Conservation (phyloP, 2,888 invertebrate species). For the Chymomyza fuscimana region DNA sequence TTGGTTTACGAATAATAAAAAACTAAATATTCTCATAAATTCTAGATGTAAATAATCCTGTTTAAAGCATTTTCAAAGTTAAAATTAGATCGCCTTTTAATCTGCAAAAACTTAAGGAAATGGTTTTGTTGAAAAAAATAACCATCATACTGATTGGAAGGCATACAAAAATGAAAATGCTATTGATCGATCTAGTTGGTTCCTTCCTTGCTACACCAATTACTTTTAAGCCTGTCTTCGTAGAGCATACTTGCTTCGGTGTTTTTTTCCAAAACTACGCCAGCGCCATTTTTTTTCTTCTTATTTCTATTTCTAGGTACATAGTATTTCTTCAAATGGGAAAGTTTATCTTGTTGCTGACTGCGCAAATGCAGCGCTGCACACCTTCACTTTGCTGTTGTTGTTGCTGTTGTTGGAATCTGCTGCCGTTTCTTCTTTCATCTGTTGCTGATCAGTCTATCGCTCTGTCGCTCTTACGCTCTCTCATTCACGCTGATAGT, state of each 20-base stretch:
- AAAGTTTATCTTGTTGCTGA: slow-evolving; percentile 41
- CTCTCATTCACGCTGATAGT: neutral
- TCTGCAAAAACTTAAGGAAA: too few relatives aligned
- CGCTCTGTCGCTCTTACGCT: neutral
- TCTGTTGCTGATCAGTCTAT: neutral
- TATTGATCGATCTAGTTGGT: too few relatives aligned
- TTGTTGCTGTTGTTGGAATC: neutral
- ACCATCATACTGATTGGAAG: too few relatives aligned
- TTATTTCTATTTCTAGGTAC: slow-evolving; percentile 39
- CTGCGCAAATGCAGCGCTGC: slow-evolving; percentile 2
- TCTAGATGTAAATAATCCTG: too few relatives aligned
- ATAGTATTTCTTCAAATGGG: slow-evolving; percentile 33
- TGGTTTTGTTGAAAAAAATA: too few relatives aligned
- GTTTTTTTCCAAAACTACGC: slow-evolving; percentile 26
- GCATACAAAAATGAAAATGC: too few relatives aligned
- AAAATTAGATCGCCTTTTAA: too few relatives aligned
- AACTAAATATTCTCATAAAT: too few relatives aligned
- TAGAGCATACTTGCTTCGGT: slow-evolving; percentile 25
- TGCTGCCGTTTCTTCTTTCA: slow-evolving; percentile 8
- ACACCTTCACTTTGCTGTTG: slow-evolving; percentile 12
- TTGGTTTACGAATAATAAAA: too few relatives aligned
- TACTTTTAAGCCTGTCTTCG: slow-evolving; percentile 44
- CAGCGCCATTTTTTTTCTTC: slow-evolving; percentile 29
- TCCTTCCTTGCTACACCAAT: slow-evolving; percentile 10
- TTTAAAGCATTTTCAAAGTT: too few relatives aligned